A percentile compares a stretch with the other conserved stretches of the same genome.
phyloP scores from a whole-genome alignment of 2,113 vertebrate genomes.

The Malurus elegans region DNA sequence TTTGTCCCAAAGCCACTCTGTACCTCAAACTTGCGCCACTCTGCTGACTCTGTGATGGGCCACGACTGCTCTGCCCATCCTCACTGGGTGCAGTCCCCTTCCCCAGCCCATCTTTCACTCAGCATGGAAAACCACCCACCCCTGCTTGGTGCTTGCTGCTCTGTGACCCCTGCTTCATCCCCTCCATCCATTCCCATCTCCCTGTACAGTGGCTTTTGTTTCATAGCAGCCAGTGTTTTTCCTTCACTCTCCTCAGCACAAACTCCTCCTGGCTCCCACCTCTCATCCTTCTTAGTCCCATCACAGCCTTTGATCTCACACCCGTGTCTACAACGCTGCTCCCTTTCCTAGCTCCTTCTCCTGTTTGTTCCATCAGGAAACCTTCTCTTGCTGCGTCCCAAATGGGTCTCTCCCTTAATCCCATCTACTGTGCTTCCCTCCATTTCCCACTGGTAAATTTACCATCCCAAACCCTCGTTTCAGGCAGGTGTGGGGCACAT shows the following conservation, averaged over 20 bases:
- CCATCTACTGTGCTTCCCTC: not conserved
- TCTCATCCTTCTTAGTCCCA: not conserved
- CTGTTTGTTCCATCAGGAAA: not conserved
- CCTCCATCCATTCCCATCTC: not conserved
- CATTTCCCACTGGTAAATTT: not conserved
- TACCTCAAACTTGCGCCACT: not conserved
- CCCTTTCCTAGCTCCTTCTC: not conserved
- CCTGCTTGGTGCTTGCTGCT: not conserved
- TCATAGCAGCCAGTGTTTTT: not conserved
- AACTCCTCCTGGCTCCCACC: not conserved
- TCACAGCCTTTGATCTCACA: not conserved
- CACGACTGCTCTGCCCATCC: not conserved
- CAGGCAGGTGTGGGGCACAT: not conserved
- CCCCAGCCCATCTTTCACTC: not conserved
- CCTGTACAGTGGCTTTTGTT: not conserved
- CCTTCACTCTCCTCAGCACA: not conserved
- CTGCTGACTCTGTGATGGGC: not conserved
- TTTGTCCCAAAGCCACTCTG: not conserved
- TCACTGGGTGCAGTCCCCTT: not conserved
- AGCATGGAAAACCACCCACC: not conserved
- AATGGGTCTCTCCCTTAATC: not conserved
- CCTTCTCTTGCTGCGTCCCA: not conserved
- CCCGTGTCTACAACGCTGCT: fast-evolving
- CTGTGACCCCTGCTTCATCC: not conserved
- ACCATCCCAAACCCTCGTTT: not conserved